A percentile compares a stretch with the other conserved stretches of the same genome.
These are phyloP conservation scores for Thaumatotibia leucotreta DNA, from an alignment of 1,140 invertebrate species.

Conservation along the genomic window DNA sequence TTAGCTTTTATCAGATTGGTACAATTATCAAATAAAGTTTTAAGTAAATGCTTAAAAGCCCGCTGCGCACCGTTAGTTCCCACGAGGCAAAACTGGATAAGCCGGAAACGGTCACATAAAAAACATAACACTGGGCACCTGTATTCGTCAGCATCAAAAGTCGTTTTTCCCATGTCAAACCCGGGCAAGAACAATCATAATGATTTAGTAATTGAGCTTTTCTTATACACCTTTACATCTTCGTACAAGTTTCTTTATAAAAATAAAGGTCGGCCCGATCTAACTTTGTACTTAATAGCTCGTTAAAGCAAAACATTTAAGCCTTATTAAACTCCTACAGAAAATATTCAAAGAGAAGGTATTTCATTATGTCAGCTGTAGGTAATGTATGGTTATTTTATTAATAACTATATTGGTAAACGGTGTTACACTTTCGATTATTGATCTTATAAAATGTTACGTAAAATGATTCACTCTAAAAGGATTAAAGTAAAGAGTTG, in stretches of 20 bases:
- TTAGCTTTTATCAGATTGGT: not conserved
- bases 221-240: too few relatives aligned
- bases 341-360: not conserved
- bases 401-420: not conserved
- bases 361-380: not conserved
- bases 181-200: not conserved
- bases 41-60: not conserved
- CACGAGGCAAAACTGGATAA: conserved; percentile 54
- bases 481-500: conserved; percentile 16
- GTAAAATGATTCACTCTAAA: conserved; percentile 24
- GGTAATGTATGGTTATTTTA: not conserved
- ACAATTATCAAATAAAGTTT: not conserved
- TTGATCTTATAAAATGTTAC: conserved; percentile 21
- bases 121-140: conserved; percentile 13
- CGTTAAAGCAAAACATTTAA: too few relatives aligned
- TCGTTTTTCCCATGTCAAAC: not conserved
- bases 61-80: conserved; percentile 48
- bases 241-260: not conserved
- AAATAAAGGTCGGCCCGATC: too few relatives aligned
- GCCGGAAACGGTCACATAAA: conserved; percentile 48
- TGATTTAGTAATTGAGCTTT: not conserved
- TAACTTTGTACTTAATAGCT: too few relatives aligned
- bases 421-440: not conserved
- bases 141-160: not conserved
- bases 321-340: too few relatives aligned